Percentiles rank a stretch among this genome's conserved stretches.
Evolutionary conservation across 2,797 vertebrate genomes (phyloP).

Genomic region (Periophthalmus magnuspinnatus): DNA sequence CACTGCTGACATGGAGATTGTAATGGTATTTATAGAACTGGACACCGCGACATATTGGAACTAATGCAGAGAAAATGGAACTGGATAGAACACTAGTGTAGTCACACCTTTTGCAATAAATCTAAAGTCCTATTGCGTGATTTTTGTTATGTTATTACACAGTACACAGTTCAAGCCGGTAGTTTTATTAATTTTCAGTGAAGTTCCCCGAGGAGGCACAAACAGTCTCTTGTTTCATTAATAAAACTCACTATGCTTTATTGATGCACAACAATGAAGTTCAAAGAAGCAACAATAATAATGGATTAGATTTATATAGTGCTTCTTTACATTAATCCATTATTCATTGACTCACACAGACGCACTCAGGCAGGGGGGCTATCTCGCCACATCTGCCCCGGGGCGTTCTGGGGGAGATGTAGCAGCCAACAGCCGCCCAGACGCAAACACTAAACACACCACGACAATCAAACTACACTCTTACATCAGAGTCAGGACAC

Average conservation of each 20-base stretch:
- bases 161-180: not conserved
- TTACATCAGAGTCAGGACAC: not conserved
- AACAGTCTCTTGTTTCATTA: conserved; percentile 6
- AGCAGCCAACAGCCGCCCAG: not conserved
- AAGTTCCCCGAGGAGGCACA: not conserved
- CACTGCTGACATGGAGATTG: not conserved
- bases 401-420: conserved; percentile 1
- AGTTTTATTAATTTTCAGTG: conserved; percentile 1
- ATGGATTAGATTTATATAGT: conserved; percentile 5
- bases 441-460: not conserved
- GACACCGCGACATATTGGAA: conserved; percentile 3
- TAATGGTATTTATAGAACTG: conserved; percentile 3
- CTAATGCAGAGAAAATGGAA: conserved; percentile 2
- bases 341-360: conserved; percentile 11
- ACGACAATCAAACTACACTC: not conserved
- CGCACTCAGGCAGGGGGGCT: not conserved
- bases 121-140: not conserved
- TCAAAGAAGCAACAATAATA: conserved; percentile 6
- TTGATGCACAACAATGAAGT: conserved; percentile 3
- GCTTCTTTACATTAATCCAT: conserved; percentile 13
- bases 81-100: not conserved
- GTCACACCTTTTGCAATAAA: not conserved
- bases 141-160: conserved; percentile 1
- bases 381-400: conserved; percentile 2
- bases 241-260: conserved; percentile 5